Percentiles rank a stretch among this genome's conserved stretches.
Evolutionary conservation across 2,888 invertebrate genomes (phyloP).

Genomic region (Cheilosia vernalis): DNA sequence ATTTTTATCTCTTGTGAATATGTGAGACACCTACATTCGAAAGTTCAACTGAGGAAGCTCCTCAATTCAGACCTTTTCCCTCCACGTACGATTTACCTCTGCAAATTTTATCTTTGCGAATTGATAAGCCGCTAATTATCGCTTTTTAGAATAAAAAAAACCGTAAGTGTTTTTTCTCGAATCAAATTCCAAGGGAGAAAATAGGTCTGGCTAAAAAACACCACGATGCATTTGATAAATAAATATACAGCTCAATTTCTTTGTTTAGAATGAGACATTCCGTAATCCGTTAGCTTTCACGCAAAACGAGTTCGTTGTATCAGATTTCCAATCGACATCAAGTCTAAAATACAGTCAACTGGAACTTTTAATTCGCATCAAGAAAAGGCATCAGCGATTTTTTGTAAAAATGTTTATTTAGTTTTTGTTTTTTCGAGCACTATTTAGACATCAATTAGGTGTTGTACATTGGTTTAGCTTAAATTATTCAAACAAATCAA

Average conservation of each 20-base stretch:
- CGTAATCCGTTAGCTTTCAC: neutral
- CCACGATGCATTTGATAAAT: no score
- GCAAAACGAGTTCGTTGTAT: conserved; percentile 1
- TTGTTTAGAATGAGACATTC: neutral
- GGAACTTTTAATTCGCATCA: neutral
- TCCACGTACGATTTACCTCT: no score
- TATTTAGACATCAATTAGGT: conserved; percentile 24
- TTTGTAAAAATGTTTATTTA: conserved; percentile 37
- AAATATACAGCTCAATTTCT: neutral
- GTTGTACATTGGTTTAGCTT: conserved; percentile 27
- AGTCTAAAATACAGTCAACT: conserved; percentile 4
- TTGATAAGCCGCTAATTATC: no score
- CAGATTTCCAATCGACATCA: conserved; percentile 14
- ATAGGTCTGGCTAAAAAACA: no score
- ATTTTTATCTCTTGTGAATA: no score
- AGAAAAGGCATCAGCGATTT: neutral
- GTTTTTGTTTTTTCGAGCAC: conserved; percentile 27
- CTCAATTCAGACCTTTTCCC: no score
- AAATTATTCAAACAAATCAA: conserved; percentile 5
- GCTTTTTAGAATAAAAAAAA: no score
- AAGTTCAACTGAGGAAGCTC: no score
- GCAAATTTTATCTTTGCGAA: no score
- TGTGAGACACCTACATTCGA: no score
- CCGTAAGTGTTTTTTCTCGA: no score
- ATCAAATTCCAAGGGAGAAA: no score